Conservation (phyloP, 2,113 vertebrate genomes). For the Daboia siamensis region DNA sequence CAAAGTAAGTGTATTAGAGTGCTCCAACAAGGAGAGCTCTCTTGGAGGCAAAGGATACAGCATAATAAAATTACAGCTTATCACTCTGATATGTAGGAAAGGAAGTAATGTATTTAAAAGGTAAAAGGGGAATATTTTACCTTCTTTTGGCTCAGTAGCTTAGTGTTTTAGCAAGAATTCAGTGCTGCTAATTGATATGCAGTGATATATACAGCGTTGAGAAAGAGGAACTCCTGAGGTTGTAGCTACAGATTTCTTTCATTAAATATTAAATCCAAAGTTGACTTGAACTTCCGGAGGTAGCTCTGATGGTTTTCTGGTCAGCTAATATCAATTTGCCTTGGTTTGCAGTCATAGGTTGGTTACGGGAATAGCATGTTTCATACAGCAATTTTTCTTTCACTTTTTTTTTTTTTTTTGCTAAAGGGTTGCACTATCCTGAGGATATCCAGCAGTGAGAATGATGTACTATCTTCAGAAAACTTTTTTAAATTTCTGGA, state of each 20-base stretch:
- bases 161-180: slow-evolving; percentile 41
- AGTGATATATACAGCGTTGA: slow-evolving; percentile 17
- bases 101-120: neutral
- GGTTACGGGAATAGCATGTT: neutral
- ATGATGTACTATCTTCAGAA: slow-evolving; percentile 35
- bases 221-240: slow-evolving; percentile 40
- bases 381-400: neutral
- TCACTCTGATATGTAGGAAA: neutral
- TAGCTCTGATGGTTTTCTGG: slow-evolving; percentile 23
- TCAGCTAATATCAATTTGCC: neutral
- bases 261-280: slow-evolving; percentile 56
- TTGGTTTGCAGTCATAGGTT: neutral
- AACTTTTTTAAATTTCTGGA: slow-evolving; percentile 24
- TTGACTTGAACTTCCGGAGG: slow-evolving; percentile 37
- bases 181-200: slow-evolving; percentile 46
- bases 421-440: neutral
- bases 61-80: slow-evolving; percentile 39
- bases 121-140: slow-evolving; percentile 6
- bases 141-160: slow-evolving; percentile 32
- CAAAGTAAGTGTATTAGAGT: neutral
- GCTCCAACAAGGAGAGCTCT: neutral
- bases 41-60: slow-evolving; percentile 21
- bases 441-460: slow-evolving; percentile 21
- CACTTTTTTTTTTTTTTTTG: too few species aligned
- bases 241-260: slow-evolving; percentile 47